Base-by-base conservation (phyloP, 53 echinoderm and acorn worm species). In the Apostichopus leukothele region DNA sequence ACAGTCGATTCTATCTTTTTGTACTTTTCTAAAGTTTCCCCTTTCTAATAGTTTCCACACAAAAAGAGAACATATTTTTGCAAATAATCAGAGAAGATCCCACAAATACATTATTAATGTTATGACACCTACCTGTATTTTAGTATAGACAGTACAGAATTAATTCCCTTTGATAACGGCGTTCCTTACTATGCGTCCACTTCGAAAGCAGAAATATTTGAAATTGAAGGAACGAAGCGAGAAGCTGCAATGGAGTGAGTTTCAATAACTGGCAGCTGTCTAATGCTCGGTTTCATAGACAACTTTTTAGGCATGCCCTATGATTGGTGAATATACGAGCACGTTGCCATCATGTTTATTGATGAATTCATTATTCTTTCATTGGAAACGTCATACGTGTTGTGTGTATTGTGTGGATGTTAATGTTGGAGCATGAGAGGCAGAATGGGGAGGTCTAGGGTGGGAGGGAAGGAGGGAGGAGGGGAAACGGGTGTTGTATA, bases 101-200 rank as follows among this genome's bases (percentile, higher is more conserved):
- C 39, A 39, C 39, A 63, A 63, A 63, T 63, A 63, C 63, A 63
- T 13, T 4, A 16, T 63, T 63, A 6, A 63, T 63, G 63, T 13
- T 13, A 63, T 39, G 39, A 39, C 39, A 18, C 71, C 18, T 71
- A 71, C 71, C 71, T 71, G n/a, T 71, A 71, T 63, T 13, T 63
- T 63, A 63, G 18, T 19, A 5, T 18, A 5, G 71, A 71, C 71
- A 13, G 71, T 10, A 57, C 10, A n/a, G 18, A 71, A 19, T 4
- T 71, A 71, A 71, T 71, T 71, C 71, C 71, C 71, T 71, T 16
- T 16, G 18, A 71, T 19, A 71, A 71, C 71, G 6, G 71, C 18
- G 71, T 71, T 71, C 71, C 71, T 71, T 71, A 71, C 20, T 71
- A 71, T 71, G 71, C 71, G 71, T 19, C 71, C 71, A 71, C 71